Evolutionary conservation across 2,888 invertebrate genomes (phyloP).

Genomic region (Agonopterix subpropinquella): DNA sequence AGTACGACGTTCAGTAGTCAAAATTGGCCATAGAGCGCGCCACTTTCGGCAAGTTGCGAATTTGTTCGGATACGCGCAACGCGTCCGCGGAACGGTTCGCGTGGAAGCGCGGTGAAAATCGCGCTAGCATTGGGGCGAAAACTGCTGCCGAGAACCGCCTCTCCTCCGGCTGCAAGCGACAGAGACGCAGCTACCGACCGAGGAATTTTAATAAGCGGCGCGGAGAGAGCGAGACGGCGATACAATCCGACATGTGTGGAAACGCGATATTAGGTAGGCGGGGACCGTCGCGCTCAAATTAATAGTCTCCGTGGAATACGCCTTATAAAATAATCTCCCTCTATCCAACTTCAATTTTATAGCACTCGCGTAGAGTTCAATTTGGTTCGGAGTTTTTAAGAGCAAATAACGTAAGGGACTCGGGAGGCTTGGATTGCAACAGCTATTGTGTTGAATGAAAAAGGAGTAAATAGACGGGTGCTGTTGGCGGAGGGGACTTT

Average conservation of each 20-base stretch:
- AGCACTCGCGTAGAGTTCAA: slow-evolving; percentile 14
- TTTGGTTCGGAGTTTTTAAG: slow-evolving; percentile 18
- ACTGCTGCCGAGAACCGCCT: slow-evolving; percentile 48
- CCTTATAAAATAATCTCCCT: slow-evolving; percentile 41
- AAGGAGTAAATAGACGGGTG: slow-evolving; percentile 73
- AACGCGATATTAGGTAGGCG: slow-evolving; percentile 71
- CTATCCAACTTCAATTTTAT: slow-evolving; percentile 26
- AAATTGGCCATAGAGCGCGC: slow-evolving; percentile 18
- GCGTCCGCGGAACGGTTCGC: slow-evolving; percentile 58
- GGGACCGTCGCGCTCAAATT: slow-evolving; percentile 74
- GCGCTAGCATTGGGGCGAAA: slow-evolving; percentile 67
- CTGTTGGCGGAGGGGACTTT: slow-evolving; percentile 74
- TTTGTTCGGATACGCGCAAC: slow-evolving; percentile 38
- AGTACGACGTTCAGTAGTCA: slow-evolving; percentile 14
- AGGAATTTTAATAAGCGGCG: slow-evolving; percentile 74
- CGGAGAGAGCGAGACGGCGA: slow-evolving; percentile 64
- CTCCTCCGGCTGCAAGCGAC: slow-evolving; percentile 45
- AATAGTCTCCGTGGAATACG: slow-evolving; percentile 66
- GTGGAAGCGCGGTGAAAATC: slow-evolving; percentile 70
- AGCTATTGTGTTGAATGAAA: slow-evolving; percentile 75
- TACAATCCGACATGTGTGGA: slow-evolving; percentile 67
- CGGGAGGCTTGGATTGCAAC: slow-evolving; percentile 61
- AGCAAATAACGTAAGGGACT: slow-evolving; percentile 47
- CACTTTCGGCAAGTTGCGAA: slow-evolving; percentile 35
- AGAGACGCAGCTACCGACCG: slow-evolving; percentile 68